Evolutionary conservation across 1,140 invertebrate species (phyloP), one percentile per base, ranked within the genome.

Genomic region (Drosophila triauraria): DNA sequence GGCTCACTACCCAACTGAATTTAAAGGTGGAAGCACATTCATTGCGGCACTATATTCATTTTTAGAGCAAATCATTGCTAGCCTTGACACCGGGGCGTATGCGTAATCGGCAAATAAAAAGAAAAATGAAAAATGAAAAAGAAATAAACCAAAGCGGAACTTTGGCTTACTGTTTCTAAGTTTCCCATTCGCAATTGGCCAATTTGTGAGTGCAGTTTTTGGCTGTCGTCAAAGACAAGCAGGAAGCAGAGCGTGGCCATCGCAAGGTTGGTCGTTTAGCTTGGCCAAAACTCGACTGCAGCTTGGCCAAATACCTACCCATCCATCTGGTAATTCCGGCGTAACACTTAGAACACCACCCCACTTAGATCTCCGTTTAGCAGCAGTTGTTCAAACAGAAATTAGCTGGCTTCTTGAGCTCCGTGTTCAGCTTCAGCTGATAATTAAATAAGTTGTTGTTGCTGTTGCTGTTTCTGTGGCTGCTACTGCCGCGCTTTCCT

Each of bases 161-260:
- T 70, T 44, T 32, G 9, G 35, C 50, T 57, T 57, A 46, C 17
- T 7, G 56, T 44, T 35, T 32, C n/a, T 12, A 8, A 30, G 17
- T 78, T 71, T 48, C 59, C 38, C 12, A 56, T 46, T 68, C 46
- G 25, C 25, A 50, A 38, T 62, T 70, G 46, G 40, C 57, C 51
- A 44, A 53, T 23, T 38, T 46, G 30, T 20, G 43, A 71, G 15
- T 69, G 50, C 50, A 42, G 12, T 57, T 71, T 77, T 59, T 44
- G 78, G 58, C 54, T 63, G 83, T 87, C 74, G 83, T 87, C 83
- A 87, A 88, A 77, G 43, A 20, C 57, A 46, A 42, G 63, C 6
- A 25, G 62, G 35, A 87, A 87, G 85, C 84, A 87, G 84, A 87
- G 84, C 84, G 75, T 64, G 82, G 65, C 84, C 53, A 56, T 62